A percentile compares a stretch with the other conserved stretches of the same genome.
These are phyloP conservation scores for Sinosuthora webbiana DNA, from an alignment of 2,113 vertebrate species.

Conservation along the genomic window DNA sequence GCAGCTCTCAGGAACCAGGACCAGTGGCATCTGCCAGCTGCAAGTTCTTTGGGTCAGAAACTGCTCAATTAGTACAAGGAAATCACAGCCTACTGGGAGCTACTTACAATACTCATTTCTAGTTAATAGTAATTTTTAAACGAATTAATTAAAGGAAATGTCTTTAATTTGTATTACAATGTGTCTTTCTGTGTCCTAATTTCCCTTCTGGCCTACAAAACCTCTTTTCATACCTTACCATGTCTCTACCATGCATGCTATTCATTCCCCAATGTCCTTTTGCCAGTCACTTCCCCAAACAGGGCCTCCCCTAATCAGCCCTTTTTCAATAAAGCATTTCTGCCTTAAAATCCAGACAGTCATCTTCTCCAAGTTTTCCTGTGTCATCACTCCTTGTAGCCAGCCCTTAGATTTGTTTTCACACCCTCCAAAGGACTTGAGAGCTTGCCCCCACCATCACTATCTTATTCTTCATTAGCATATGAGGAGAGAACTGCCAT, in stretches of 20 bases:
- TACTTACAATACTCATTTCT: not conserved
- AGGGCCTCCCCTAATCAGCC: not conserved
- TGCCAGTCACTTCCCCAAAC: not conserved
- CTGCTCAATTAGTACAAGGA: not conserved
- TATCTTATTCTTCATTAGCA: not conserved
- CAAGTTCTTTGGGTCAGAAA: constrained; percentile 10
- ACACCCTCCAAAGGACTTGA: not conserved
- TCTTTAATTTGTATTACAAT: not conserved
- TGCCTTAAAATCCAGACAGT: not conserved
- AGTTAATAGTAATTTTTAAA: not conserved
- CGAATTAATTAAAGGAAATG: constrained; percentile 3
- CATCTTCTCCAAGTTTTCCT: not conserved
- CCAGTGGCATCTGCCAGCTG: not conserved
- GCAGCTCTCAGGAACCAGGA: not conserved
- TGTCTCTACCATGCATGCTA: not conserved
- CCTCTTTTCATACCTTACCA: not conserved
- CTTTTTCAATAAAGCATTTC: not conserved
- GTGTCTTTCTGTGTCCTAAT: not conserved
- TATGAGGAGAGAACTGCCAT: not conserved
- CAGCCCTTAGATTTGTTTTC: not conserved
- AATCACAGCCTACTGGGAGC: not conserved
- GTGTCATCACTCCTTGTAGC: not conserved
- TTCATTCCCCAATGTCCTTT: not conserved
- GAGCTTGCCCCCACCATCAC: not conserved
- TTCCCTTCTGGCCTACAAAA: constrained; percentile 11